These are phyloP conservation scores for Aplysia californica DNA, from an alignment of 1,140 invertebrate species.

Conservation along the genomic window DNA sequence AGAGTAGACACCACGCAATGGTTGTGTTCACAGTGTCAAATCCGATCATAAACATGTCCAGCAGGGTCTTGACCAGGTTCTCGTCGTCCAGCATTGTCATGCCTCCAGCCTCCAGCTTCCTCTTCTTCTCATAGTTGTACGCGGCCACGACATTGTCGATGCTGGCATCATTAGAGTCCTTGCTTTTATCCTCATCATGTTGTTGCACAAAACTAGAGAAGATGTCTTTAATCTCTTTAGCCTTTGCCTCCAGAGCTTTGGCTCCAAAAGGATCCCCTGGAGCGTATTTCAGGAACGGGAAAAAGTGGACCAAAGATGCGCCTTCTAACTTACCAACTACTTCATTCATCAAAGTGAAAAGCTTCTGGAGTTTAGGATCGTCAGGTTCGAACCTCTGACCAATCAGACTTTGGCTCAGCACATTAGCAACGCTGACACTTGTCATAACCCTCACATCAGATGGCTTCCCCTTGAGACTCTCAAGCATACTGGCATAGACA, in stretches of 20 bases:
- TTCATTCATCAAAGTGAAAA: neutral
- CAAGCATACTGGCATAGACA: neutral
- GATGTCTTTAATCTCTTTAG: neutral
- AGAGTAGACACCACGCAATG: conserved; percentile 86
- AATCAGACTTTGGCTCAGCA: neutral
- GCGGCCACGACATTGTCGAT: neutral
- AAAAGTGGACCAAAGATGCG: neutral
- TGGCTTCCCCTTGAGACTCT: neutral
- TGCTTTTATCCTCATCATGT: neutral
- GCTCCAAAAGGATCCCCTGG: neutral
- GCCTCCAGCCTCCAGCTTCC: neutral
- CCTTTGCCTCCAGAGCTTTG: neutral
- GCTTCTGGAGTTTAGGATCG: neutral
- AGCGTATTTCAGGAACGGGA: neutral
- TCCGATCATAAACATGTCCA: conserved; percentile 88
- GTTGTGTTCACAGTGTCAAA: conserved; percentile 90
- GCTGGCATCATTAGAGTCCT: neutral
- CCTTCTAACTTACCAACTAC: neutral
- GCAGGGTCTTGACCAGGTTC: conserved; percentile 32
- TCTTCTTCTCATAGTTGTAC: neutral
- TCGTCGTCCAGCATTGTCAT: conserved; percentile 7
- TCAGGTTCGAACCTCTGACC: neutral
- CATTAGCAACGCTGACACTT: neutral
- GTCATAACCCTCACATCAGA: neutral
- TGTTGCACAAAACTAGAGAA: neutral